Percentiles rank a stretch among this genome's conserved stretches.
phyloP scores from a whole-genome alignment of 2,888 invertebrate genomes.

The Cabera pusaria region DNA sequence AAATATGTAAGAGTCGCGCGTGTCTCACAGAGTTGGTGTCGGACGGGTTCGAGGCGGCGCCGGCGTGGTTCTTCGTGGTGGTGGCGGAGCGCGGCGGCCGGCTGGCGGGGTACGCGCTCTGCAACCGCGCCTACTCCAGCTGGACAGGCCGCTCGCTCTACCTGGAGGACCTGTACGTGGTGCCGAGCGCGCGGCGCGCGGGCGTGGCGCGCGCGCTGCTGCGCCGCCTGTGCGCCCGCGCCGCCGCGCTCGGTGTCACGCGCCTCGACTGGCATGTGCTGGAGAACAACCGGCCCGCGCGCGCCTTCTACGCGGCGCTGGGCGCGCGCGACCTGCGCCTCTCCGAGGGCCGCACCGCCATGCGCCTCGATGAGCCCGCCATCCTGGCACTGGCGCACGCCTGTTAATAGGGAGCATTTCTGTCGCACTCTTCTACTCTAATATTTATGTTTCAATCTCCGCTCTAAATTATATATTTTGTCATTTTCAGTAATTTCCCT shows the following conservation, averaged over 20 bases:
- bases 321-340: constrained; percentile 82
- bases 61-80: constrained; percentile 85
- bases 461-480: too few relatives aligned
- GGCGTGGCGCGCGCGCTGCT: constrained; percentile 84
- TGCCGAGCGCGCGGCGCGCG: constrained; percentile 82
- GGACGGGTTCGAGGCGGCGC: constrained; percentile 87
- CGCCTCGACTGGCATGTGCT: constrained; percentile 92
- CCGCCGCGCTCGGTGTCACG: constrained; percentile 58
- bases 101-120: constrained; percentile 90
- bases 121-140: constrained; percentile 92
- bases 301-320: constrained; percentile 88
- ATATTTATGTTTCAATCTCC: too few relatives aligned
- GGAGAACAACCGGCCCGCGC: constrained; percentile 88
- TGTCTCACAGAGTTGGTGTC: constrained; percentile 77
- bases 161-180: constrained; percentile 94
- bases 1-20: too few relatives aligned
- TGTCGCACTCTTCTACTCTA: too few relatives aligned
- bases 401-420: too few relatives aligned
- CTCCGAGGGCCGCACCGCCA: constrained; percentile 59
- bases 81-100: constrained; percentile 81
- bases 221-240: constrained; percentile 33
- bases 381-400: constrained; percentile 43
- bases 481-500: too few relatives aligned
- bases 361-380: constrained; percentile 57
- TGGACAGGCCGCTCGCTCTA: constrained; percentile 92